phyloP scores from a whole-genome alignment of 2,888 invertebrate genomes.

The Drosophila silvestris region DNA sequence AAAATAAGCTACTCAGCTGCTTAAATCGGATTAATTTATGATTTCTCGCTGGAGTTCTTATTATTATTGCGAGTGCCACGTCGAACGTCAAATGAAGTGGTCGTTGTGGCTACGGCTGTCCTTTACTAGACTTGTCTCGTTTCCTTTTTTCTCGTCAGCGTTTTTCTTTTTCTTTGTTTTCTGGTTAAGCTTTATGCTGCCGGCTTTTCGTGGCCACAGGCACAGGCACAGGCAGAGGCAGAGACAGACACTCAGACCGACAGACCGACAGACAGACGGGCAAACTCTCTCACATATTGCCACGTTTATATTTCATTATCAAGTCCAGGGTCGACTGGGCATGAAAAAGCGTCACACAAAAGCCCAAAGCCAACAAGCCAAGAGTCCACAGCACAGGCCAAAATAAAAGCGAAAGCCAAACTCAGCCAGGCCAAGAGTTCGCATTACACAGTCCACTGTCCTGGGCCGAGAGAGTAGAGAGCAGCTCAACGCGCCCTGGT shows the following conservation, averaged over 20 bases:
- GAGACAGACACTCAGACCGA: neutral
- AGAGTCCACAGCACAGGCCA: conserved; percentile 31
- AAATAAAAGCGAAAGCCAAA: conserved; percentile 34
- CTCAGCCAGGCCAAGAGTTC: conserved; percentile 20
- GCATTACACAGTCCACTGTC: conserved; percentile 3
- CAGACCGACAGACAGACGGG: conserved; percentile 13
- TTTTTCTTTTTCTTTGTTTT: conserved; percentile 23
- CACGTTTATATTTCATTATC: conserved; percentile 76
- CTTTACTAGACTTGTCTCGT: conserved; percentile 10
- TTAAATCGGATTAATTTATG: conserved; percentile 84
- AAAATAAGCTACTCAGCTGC: conserved; percentile 82
- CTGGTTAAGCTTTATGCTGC: conserved; percentile 53
- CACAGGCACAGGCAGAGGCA: neutral
- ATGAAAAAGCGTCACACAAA: conserved; percentile 65
- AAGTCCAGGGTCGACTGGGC: conserved; percentile 60
- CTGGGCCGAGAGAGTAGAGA: neutral
- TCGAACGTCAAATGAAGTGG: conserved; percentile 63
- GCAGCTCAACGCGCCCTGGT: conserved; percentile 51
- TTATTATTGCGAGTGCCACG: conserved; percentile 23
- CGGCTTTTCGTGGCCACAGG: conserved; percentile 37
- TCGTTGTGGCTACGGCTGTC: conserved; percentile 33
- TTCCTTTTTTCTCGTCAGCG: conserved; percentile 26
- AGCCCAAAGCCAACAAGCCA: conserved; percentile 59
- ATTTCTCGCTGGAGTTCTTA: conserved; percentile 56
- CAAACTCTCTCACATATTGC: conserved; percentile 46